Base-by-base conservation (phyloP, 2,797 vertebrate species). In the Galago senegalensis region DNA sequence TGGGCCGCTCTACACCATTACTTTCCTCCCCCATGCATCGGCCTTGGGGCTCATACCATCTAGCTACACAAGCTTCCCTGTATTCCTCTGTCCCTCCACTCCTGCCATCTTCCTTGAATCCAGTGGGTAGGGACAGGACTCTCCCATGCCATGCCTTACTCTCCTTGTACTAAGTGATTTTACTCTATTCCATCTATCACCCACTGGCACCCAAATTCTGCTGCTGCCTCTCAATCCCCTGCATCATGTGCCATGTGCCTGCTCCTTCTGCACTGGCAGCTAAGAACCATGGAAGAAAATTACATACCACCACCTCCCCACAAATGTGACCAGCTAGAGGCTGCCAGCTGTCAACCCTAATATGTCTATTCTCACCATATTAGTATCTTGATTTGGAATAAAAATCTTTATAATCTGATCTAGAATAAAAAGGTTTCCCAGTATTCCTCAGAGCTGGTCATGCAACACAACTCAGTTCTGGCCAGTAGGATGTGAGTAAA, bases 341-440 rank as follows among this genome's bases (percentile, higher is more conserved):
- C 23, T 11, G 43, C 31, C 77, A 40, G 46, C 43, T 79, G 27
- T 37, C 65, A 49, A 65, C 43, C 43, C 31, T 25, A 43, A 14
- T 5, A 9, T 81, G 31, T 79, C 92, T 69, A 21, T 56, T 63
- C 63, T 49, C 20, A 87, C 56, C 27, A 65, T 40, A 29, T 94
- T 87, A 82, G 53, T 58, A 63, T 77, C 69, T 56, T 63, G 20
- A 92, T 61, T 69, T 96, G n/a, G 34, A 89, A 82, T 94, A 88
- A 86, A 77, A 72, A 58, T 80, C 58, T 83, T 89, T 58, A 72
- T 2, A 89, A 40, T 89, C 61, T 58, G 16, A 87, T 56, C 56
- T 79, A 63, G 49, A 65, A 75, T 77, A 77, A 89, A 95, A 89
- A 49, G 63, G 75, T 80, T 67, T 37, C 56, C 65, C 37, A 76